Evolutionary conservation across 1,140 invertebrate species (phyloP), one percentile per base, ranked within the genome.

Genomic region (Proctacanthus coquilletti): DNA sequence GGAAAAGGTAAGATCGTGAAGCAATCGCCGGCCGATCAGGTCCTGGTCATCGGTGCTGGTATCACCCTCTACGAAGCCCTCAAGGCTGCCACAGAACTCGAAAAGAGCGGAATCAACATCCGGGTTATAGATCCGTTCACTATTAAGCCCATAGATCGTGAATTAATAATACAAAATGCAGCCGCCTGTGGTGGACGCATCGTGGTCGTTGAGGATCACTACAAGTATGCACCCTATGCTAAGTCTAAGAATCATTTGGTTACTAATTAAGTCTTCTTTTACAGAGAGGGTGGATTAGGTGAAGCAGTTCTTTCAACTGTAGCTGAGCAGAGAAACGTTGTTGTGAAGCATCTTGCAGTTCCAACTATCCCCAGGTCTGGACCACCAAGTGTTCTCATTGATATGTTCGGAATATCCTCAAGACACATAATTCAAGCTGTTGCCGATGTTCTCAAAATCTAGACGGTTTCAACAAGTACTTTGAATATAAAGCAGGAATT

Each of bases 141-240:
- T 3, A 71, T 99, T 36, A 97, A 98, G 64, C 95, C 95, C 1
- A 65, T 99, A 30, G 95, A 99, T 63, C 69, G 66, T 31, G 69
- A 71, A 2, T 68, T 75, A 0, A 77, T 99, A 20, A 63, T 84
- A 30, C 64, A 70, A 32, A 75, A 91, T 57, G 92, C 91, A 9
- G 71, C 72, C 34, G 75, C 80, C 34, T 78, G 72, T 41, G 81
- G 80, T 21, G 89, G 89, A 1, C 70, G 74, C 18, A 72, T 98
- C 23, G 50, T 99, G 30, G 91, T 91, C 19, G 88, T 96, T 4
- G 95, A 99, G 60, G 95, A 99, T 65, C 95, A 99, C 64, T 99
- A 98, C 56, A 65, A 87, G 83, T 84, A 46, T 50, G 61, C 63
- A n/a, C n/a, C n/a, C n/a, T n/a, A n/a, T n/a, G n/a, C n/a, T n/a